Percentiles rank a stretch among this genome's conserved stretches.
Evolutionary conservation across 2,888 invertebrate genomes (phyloP).

Genomic region (Helobdella robusta): DNA sequence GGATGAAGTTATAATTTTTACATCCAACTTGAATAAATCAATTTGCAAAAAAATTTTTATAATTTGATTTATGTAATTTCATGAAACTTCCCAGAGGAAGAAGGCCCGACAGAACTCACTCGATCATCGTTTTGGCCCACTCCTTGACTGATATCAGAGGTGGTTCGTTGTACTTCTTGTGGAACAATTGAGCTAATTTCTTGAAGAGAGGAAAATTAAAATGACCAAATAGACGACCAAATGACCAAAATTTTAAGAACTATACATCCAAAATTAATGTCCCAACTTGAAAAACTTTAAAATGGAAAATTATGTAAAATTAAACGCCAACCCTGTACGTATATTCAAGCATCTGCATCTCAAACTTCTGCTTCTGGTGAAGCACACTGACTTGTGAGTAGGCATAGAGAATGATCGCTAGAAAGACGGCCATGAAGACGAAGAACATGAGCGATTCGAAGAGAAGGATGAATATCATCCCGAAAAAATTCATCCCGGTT

Average conservation of each 20-base stretch:
- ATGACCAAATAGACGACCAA: background rate
- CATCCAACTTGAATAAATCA: too few species aligned
- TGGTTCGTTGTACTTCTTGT: conserved; percentile 25
- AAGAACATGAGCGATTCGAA: conserved; percentile 18
- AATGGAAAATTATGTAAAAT: background rate
- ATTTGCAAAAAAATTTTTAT: too few species aligned
- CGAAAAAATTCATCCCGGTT: background rate
- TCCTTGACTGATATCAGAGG: conserved; percentile 23
- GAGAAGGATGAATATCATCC: background rate
- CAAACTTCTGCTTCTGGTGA: conserved; percentile 24
- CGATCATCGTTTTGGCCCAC: conserved; percentile 23
- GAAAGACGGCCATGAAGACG: conserved; percentile 18
- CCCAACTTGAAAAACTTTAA: too few species aligned
- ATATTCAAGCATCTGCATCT: conserved; percentile 24
- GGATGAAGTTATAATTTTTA: too few species aligned
- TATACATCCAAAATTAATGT: background rate
- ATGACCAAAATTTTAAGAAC: background rate
- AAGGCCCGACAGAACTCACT: too few species aligned
- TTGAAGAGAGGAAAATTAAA: background rate
- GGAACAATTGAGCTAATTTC: conserved; percentile 25
- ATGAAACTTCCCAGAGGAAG: too few species aligned
- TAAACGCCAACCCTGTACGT: conserved; percentile 14
- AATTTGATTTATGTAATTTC: too few species aligned
- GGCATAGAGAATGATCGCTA: conserved; percentile 19
- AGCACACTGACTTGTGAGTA: conserved; percentile 17